Evolutionary conservation across 1,140 invertebrate species (phyloP), one percentile per base, ranked within the genome.

Genomic region (Lepidurus packardi): DNA sequence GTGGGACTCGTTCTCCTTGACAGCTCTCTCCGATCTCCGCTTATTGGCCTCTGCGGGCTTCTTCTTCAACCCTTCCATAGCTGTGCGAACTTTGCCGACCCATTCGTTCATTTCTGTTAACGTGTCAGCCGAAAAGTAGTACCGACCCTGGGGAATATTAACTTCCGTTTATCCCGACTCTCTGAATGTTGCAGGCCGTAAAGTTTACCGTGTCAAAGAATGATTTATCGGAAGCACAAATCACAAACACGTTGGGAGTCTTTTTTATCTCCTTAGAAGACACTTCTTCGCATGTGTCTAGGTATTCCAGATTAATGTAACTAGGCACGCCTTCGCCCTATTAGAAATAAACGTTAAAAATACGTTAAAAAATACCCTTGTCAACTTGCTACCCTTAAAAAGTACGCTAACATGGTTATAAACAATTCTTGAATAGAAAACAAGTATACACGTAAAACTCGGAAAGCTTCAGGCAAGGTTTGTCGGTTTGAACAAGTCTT

Each of bases 41-140:
- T 77, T 44, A 47, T 34, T 47, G 13, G 43, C 16, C 13, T 42
- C 24, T 43, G 43, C 43, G 24, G 43, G 41, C 44, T 75, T 78
- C n/a, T 76, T 78, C 16, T 73, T 53, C 34, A 80, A 47, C 10
- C 45, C 16, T 73, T 80, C 78, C 78, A 83, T 83, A 43, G 78
- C 81, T n/a, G 25, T 24, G 47, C 85, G 83, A 76, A 89, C 86
- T 79, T 85, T 84, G 44, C 80, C 80, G 13, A 88, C 82, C 89
- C 89, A 89, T 65, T 86, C 84, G 24, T 83, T 83, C 87, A 89
- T 88, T 80, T 87, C 86, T 7, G 82, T 81, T 21, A 83, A 79
- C 53, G 82, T 85, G 7, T 84, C 82, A 21, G 86, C 86, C 74
- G 87, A 83, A 80, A 89, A 85, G 75, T 89, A 82, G 80, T 85